These are phyloP conservation scores for Drosophila cyrtoloma DNA, from an alignment of 2,888 invertebrate genomes.

Conservation along the genomic window DNA sequence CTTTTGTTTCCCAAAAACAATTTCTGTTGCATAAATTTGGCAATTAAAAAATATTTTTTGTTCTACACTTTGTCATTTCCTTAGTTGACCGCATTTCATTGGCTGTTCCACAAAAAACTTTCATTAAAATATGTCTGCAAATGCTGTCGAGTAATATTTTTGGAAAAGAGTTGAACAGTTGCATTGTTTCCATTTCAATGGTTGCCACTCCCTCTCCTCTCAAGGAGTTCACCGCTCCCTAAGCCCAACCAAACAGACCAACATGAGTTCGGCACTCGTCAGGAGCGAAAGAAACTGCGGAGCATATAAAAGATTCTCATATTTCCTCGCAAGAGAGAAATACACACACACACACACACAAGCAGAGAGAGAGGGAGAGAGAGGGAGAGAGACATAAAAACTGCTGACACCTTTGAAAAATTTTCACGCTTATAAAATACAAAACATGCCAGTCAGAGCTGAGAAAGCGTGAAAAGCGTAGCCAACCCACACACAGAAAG, in stretches of 20 bases:
- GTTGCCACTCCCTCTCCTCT: neutral
- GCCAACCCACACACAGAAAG: constrained; percentile 3
- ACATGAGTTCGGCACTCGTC: constrained; percentile 7
- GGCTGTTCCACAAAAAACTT: constrained; percentile 27
- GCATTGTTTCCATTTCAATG: constrained; percentile 32
- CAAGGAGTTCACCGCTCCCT: neutral
- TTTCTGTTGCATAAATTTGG: constrained; percentile 67
- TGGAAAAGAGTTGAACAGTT: neutral
- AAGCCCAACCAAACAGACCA: neutral
- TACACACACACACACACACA: constrained; percentile 2
- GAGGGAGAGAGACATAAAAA: constrained; percentile 46
- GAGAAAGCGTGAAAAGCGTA: constrained; percentile 59
- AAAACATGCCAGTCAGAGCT: constrained; percentile 70
- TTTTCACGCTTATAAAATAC: constrained; percentile 78
- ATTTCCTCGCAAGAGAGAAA: constrained; percentile 35
- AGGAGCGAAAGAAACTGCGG: constrained; percentile 5
- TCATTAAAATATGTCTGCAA: constrained; percentile 23
- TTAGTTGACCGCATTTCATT: constrained; percentile 45
- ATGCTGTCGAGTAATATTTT: constrained; percentile 15
- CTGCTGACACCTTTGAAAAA: constrained; percentile 78
- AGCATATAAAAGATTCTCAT: constrained; percentile 28
- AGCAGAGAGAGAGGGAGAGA: too few relatives aligned
- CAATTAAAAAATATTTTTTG: constrained; percentile 66
- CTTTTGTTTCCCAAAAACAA: constrained; percentile 71
- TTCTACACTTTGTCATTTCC: constrained; percentile 9